Evolutionary conservation across 2,888 invertebrate species (phyloP), one percentile per base, ranked within the genome.

Genomic region (Ashinkailepas kermadecensis): DNA sequence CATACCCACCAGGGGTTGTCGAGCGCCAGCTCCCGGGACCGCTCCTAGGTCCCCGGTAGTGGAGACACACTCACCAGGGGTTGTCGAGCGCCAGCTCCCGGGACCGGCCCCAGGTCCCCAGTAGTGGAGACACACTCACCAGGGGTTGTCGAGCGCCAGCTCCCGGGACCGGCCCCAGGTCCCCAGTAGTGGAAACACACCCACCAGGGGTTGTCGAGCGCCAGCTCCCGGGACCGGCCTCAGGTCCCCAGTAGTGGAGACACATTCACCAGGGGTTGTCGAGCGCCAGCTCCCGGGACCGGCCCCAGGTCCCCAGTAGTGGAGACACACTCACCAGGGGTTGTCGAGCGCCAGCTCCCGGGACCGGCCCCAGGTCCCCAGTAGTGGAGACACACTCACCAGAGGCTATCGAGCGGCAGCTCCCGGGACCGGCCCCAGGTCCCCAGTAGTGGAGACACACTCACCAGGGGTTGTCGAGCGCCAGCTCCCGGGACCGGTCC

Each of bases 61-160:
- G 39, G 39, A 4, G 39, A 39, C 39, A 39, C 10, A 83, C 82
- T 86, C 85, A 90, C 95, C 96, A 96, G 0, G 95, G 93, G 87
- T 96, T 94, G 81, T 91, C 91, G 90, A 96, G 93, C 0, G 96
- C 95, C 81, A 95, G 89, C 86, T 97, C 97, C 80, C 95, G 90
- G 12, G 94, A 93, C 70, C 92, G 90, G 0, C 95, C 95, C n/a
- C n/a, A n/a, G n/a, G n/a, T n/a, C n/a, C n/a, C n/a, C 39, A 39
- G 39, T 39, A 4, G 39, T 39, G 39, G 39, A 4, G 39, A 39
- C 39, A 39, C 10, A 83, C 82, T 86, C 85, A 90, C 95, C 96
- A 96, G 0, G 95, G 93, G 87, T 96, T 94, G 81, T 91, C 91
- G 90, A 96, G 93, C 0, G 96, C 95, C 81, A 95, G 89, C 86